phyloP scores from a whole-genome alignment of 92 coral and sea anemone species.

The Epizoanthus illoricatus region DNA sequence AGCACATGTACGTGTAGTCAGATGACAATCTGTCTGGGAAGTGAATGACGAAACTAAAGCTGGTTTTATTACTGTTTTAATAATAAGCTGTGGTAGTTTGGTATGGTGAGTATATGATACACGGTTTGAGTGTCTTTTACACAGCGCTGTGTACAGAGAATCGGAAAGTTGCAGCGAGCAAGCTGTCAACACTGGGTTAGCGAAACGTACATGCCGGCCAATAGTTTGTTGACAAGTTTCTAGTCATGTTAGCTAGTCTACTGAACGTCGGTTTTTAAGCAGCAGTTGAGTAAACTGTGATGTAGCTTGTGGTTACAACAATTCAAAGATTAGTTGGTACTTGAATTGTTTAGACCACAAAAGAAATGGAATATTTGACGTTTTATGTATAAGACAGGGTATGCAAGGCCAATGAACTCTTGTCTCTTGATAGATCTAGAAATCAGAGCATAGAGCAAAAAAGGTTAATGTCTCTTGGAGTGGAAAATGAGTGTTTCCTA shows the following conservation, averaged over 20 bases:
- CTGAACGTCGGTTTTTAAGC: neutral
- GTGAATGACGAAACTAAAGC: no score
- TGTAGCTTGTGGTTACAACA: no score
- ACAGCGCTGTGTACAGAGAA: neutral
- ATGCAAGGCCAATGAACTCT: neutral
- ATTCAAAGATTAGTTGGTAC: neutral
- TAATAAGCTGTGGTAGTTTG: no score
- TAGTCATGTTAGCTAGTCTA: neutral
- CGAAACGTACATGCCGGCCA: neutral
- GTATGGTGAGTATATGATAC: no score
- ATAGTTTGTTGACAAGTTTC: conserved; percentile 15
- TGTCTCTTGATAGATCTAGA: neutral
- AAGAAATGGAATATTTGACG: neutral
- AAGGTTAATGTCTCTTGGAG: no score
- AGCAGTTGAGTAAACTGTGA: conserved; percentile 6
- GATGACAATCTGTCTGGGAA: no score
- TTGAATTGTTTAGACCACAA: conserved; percentile 4
- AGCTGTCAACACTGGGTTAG: neutral
- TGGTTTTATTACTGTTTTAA: no score
- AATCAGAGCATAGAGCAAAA: neutral
- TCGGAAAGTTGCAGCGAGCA: neutral
- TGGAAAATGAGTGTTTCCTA: no score
- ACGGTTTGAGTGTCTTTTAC: no score
- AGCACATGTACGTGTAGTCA: no score
- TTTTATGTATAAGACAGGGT: neutral